A percentile compares a stretch with the other conserved stretches of the same genome.
phyloP scores from a whole-genome alignment of 2,888 invertebrate species.

The Desoria tigrina region DNA sequence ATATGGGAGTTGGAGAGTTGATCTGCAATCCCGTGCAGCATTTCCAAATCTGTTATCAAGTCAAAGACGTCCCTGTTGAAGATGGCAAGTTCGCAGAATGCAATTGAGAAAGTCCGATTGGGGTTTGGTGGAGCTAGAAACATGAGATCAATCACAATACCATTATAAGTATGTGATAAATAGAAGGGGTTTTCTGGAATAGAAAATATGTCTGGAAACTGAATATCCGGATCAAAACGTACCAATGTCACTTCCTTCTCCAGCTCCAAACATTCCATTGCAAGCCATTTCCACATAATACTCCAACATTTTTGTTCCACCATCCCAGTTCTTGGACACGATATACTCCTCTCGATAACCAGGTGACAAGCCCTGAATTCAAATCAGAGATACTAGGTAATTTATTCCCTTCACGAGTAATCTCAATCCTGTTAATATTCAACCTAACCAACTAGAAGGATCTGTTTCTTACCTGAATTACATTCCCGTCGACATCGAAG shows the following conservation, averaged over 20 bases:
- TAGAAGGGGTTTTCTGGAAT: neutral
- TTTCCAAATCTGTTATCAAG: constrained; percentile 57
- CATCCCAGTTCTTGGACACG: constrained; percentile 32
- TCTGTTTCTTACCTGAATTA: constrained; percentile 57
- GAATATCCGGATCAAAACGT: too few relatives aligned
- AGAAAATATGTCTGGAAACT: neutral
- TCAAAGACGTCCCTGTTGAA: constrained; percentile 57
- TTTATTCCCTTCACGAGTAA: too few relatives aligned
- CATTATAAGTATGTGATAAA: neutral
- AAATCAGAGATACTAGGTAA: too few relatives aligned
- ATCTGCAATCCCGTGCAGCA: constrained; percentile 58
- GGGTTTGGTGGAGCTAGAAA: constrained; percentile 56
- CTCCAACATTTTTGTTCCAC: constrained; percentile 27
- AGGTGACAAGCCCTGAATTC: constrained; percentile 42
- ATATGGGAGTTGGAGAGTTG: constrained; percentile 56
- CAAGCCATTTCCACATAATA: constrained; percentile 61
- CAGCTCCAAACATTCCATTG: constrained; percentile 58
- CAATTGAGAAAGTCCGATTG: constrained; percentile 56
- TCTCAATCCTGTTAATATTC: neutral
- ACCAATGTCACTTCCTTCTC: neutral
- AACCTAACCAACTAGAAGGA: neutral
- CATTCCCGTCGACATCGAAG: constrained; percentile 56
- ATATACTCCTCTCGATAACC: constrained; percentile 50
- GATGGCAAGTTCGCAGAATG: constrained; percentile 57
- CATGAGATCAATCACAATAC: neutral